Evolutionary conservation across 2,113 vertebrate species (phyloP).

Genomic region (Rhabdomys dilectus): DNA sequence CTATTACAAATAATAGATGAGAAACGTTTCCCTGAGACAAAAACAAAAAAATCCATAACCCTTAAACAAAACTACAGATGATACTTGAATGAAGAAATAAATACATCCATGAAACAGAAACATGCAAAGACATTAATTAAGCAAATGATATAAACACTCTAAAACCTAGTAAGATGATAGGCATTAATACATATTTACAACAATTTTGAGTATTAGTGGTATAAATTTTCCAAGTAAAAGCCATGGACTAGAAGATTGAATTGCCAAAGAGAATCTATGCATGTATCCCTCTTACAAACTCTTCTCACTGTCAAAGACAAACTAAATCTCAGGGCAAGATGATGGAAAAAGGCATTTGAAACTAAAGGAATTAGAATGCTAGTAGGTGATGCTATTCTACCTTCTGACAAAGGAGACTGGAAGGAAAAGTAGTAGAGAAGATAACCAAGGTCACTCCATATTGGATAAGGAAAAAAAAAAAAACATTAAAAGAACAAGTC

Average conservation of each 20-base stretch:
- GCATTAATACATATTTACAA: neutral
- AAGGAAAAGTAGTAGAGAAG: neutral
- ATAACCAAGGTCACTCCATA: neutral
- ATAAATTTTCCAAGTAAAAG: neutral
- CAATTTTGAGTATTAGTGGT: neutral
- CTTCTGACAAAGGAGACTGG: neutral
- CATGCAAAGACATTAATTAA: neutral
- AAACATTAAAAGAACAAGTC: neutral
- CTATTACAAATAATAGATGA: neutral
- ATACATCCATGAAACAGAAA: neutral
- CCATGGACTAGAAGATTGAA: neutral
- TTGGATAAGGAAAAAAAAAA: neutral
- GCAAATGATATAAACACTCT: neutral
- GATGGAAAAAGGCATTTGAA: neutral
- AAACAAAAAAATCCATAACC: neutral
- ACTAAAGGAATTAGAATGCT: neutral
- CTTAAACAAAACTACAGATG: neutral
- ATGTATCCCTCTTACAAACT: neutral
- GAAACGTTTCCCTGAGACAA: neutral
- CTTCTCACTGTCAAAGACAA: neutral
- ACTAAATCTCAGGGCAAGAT: neutral
- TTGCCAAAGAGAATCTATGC: neutral
- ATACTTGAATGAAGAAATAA: too few species aligned
- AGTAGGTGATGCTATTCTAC: neutral
- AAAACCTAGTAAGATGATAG: neutral